Evolutionary conservation across 2,113 vertebrate species (phyloP).

Genomic region (Motacilla tschutschensis): DNA sequence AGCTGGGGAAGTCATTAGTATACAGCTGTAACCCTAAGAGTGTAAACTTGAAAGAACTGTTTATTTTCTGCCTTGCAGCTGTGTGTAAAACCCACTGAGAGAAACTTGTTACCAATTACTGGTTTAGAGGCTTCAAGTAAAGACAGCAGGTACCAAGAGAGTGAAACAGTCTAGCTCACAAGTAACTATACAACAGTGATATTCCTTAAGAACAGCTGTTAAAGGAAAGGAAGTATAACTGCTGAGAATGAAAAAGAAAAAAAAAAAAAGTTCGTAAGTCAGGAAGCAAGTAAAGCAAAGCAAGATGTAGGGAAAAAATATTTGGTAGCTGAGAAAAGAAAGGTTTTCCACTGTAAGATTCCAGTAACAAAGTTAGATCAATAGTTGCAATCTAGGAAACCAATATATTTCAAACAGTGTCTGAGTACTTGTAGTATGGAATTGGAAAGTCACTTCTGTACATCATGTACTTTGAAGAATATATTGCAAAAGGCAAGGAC

Average conservation of each 20-base stretch:
- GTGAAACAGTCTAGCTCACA: constrained; percentile 36
- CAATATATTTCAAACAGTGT: not conserved
- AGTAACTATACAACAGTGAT: constrained; percentile 38
- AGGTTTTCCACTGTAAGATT: not conserved
- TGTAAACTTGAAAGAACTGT: constrained; percentile 56
- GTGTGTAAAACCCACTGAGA: constrained; percentile 64
- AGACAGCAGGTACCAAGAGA: constrained; percentile 63
- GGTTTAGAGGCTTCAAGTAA: constrained; percentile 57
- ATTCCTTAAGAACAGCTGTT: constrained; percentile 47
- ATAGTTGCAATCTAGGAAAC: not conserved
- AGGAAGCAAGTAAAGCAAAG: not conserved
- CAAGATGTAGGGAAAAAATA: not conserved
- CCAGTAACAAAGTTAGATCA: not conserved
- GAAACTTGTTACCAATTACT: constrained; percentile 66
- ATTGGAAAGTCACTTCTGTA: not conserved
- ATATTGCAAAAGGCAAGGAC: not conserved
- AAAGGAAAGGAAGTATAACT: constrained; percentile 8
- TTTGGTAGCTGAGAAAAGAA: not conserved
- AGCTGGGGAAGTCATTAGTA: constrained; percentile 37
- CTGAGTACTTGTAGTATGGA: not conserved
- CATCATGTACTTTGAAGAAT: not conserved
- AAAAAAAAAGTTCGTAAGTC: not conserved
- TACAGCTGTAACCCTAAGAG: constrained; percentile 52
- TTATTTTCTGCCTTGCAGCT: constrained; percentile 67
- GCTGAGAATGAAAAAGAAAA: not conserved